These are phyloP conservation scores for Chorisops tibialis DNA, from an alignment of 2,888 invertebrate species.

Conservation along the genomic window DNA sequence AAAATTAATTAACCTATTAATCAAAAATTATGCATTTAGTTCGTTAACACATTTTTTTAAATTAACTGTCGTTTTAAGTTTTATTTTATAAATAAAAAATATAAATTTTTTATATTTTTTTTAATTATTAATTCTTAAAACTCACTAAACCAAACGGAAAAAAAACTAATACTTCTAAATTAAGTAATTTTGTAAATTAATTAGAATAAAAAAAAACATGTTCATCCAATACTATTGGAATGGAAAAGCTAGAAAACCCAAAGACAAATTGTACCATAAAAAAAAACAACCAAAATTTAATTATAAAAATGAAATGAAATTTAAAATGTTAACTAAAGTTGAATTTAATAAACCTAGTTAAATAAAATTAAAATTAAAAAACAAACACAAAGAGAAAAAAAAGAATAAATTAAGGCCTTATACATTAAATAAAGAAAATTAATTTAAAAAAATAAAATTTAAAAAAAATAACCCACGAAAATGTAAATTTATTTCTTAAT, in stretches of 20 bases:
- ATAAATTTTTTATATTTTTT: background rate
- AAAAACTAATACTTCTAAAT: conserved; percentile 10
- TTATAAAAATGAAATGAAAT: background rate
- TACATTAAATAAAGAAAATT: conserved; percentile 25
- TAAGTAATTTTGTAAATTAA: conserved; percentile 28
- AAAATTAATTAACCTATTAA: background rate
- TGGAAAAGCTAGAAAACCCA: conserved; percentile 37
- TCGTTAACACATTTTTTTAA: too few relatives aligned
- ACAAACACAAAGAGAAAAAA: conserved; percentile 31
- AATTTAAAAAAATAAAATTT: background rate
- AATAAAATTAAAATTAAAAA: conserved; percentile 15
- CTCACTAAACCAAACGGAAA: conserved; percentile 4
- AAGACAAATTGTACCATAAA: conserved; percentile 34
- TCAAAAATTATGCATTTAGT: background rate
- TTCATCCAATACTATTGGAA: background rate
- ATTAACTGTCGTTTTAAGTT: too few relatives aligned
- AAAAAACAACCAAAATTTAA: conserved; percentile 5
- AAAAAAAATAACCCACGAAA: too few relatives aligned
- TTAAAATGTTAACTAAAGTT: conserved; percentile 3
- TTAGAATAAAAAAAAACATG: conserved; percentile 16
- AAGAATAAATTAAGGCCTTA: conserved; percentile 38
- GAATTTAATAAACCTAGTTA: conserved; percentile 11
- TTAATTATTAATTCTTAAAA: background rate
- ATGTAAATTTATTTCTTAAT: too few relatives aligned
- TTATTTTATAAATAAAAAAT: too few relatives aligned